phyloP scores from a whole-genome alignment of 2,888 invertebrate genomes.

The Apotomis turbidana region DNA sequence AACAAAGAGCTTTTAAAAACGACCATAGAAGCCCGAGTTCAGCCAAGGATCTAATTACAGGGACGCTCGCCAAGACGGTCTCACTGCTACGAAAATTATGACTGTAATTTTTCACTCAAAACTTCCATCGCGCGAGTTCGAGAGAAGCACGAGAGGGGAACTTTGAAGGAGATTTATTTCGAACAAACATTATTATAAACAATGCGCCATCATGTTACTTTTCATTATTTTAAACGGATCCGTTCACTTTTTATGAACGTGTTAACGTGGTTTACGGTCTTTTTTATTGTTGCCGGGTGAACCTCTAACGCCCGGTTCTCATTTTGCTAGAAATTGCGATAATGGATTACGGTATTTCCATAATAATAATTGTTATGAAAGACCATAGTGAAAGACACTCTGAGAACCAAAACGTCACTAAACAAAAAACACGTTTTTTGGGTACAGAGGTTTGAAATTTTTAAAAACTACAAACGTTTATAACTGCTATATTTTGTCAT shows the following conservation, averaged over 20 bases:
- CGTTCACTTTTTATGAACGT: constrained; percentile 45
- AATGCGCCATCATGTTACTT: constrained; percentile 49
- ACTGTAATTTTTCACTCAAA: constrained; percentile 76
- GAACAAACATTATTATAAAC: constrained; percentile 58
- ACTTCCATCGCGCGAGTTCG: constrained; percentile 66
- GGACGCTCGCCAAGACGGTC: constrained; percentile 65
- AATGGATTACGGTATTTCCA: constrained; percentile 35
- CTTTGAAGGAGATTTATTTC: constrained; percentile 61
- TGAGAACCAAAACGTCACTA: no score
- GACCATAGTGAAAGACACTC: no score
- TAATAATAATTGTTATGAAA: constrained; percentile 30
- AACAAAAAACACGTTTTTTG: no score
- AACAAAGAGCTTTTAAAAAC: constrained; percentile 68
- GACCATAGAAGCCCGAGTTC: constrained; percentile 61
- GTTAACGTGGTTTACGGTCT: constrained; percentile 49
- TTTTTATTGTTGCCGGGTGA: constrained; percentile 53
- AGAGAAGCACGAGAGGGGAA: constrained; percentile 55
- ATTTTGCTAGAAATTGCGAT: constrained; percentile 31
- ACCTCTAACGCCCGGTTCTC: constrained; percentile 43
- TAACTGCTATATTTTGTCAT: no score
- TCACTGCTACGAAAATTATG: constrained; percentile 72
- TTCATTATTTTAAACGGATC: constrained; percentile 52
- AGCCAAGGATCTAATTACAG: constrained; percentile 70
- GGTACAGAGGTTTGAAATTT: no score
- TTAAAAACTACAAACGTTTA: no score